Evolutionary conservation across 2,113 vertebrate species (phyloP), one percentile per base, ranked within the genome.

Genomic region (Aldabrachelys gigantea): DNA sequence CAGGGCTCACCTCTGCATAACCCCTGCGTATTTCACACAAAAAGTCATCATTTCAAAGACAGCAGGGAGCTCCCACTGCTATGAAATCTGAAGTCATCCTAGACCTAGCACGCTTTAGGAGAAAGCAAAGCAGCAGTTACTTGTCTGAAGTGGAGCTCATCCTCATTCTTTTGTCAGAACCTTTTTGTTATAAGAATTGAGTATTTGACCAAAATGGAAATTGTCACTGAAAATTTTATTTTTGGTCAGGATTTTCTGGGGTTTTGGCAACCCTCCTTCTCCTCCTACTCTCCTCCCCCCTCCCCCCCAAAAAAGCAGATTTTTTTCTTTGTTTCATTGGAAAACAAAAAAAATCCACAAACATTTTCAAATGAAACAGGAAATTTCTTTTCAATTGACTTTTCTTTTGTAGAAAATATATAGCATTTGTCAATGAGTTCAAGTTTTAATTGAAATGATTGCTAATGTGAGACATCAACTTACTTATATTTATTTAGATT

Each of bases 1-100:
- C 56, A 87, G 53, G 78, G 21, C 87, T 91, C 75, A 85, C 38
- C 53, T 54, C 82, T 91, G 56, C 62, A 75, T 85, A 83, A 90
- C 14, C 41, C 49, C 13, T 11, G 11, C 54, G 80, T 62, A 35
- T 85, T 89, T 85, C 81, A 78, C 35, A 76, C 80, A 44, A 75
- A 54, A 69, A 93, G 62, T 82, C 62, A 80, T 80, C 82, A 88
- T 89, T 84, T 72, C 76, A 57, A 88, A 72, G 49, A 59, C 41
- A 80, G 27, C 78, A 65, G 1, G 24, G 35, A 24, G 47, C 27
- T 54, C 65, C 35, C 35, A n/a, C 31, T 25, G 44, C 27, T 10
- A 44, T 44, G 19, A 85, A 72, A 24, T 82, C 84, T 44, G 47
- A 81, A 85, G 62, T 81, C 75, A 47, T 59, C 75, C n/a, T 29